Conservation (phyloP, 1,140 invertebrate genomes). For the Aphidius gifuensis region DNA sequence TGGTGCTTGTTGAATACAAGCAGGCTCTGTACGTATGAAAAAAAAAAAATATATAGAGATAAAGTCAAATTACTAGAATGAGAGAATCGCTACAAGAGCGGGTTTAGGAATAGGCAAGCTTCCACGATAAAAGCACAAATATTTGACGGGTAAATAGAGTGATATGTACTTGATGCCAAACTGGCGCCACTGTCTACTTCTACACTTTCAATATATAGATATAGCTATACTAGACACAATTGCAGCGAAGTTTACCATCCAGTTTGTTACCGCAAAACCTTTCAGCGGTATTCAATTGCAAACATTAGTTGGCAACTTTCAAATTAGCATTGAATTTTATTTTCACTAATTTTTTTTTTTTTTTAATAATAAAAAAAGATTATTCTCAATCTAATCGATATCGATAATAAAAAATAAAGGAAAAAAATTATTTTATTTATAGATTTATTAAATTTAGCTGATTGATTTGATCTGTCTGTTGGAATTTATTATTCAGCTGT, state of each 20-base stretch:
- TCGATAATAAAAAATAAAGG: too few relatives aligned
- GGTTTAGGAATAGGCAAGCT: slow-evolving; percentile 36
- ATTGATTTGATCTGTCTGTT: too few relatives aligned
- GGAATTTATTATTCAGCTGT: too few relatives aligned
- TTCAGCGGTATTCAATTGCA: slow-evolving; percentile 36
- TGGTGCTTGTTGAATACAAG: slow-evolving; percentile 50
- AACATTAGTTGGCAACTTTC: slow-evolving; percentile 47
- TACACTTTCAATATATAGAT: not conserved
- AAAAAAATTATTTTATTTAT: too few relatives aligned
- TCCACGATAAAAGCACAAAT: slow-evolving; percentile 56
- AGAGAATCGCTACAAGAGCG: slow-evolving; percentile 33
- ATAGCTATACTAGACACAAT: not conserved
- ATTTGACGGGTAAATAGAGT: slow-evolving; percentile 57
- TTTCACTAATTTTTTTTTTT: not conserved
- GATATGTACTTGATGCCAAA: slow-evolving; percentile 51
- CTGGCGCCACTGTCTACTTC: slow-evolving; percentile 29
- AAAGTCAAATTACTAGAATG: slow-evolving; percentile 6
- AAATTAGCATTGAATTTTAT: slow-evolving; percentile 33
- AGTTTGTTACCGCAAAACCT: slow-evolving; percentile 27
- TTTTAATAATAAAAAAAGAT: not conserved
- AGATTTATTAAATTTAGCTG: too few relatives aligned
- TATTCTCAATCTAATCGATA: not conserved
- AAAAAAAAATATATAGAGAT: not conserved
- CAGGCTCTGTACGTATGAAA: slow-evolving; percentile 46
- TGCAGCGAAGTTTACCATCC: slow-evolving; percentile 34